phyloP scores from a whole-genome alignment of 1,140 invertebrate species.

The Drosophila ambigua region DNA sequence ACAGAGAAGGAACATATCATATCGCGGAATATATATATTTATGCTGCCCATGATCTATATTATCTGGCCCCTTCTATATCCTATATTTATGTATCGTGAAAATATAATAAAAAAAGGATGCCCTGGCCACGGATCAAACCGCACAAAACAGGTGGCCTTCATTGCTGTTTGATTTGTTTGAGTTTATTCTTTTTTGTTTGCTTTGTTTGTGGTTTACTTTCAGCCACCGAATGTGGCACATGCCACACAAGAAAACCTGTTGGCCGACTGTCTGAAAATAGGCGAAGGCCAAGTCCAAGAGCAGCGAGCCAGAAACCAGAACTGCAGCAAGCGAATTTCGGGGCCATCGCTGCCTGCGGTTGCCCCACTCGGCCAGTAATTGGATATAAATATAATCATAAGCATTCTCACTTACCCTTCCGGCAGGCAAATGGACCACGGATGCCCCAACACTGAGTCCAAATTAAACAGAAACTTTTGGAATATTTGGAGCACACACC shows the following conservation, averaged over 20 bases:
- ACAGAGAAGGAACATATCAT: no score
- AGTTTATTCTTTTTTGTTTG: not conserved
- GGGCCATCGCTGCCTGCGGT: not conserved
- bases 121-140: no score
- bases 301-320: conserved; percentile 25
- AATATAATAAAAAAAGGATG: no score
- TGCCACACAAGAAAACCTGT: conserved; percentile 58
- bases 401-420: conserved; percentile 9
- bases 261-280: conserved; percentile 54
- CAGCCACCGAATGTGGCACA: conserved; percentile 64
- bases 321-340: conserved; percentile 20
- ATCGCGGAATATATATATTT: no score
- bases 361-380: no score
- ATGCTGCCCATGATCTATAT: no score
- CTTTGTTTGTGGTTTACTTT: conserved; percentile 60
- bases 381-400: not conserved
- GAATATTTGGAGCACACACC: not conserved
- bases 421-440: not conserved
- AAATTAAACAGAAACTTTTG: no score
- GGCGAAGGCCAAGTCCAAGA: conserved; percentile 67
- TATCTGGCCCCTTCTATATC: no score
- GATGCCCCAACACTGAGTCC: not conserved
- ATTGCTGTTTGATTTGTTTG: conserved; percentile 8
- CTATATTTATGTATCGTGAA: no score
- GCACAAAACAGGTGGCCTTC: conserved; percentile 3